A percentile compares a stretch with the other conserved stretches of the same genome.
Conservation (phyloP, 2,888 invertebrate species). For the Eulithis prunata region DNA sequence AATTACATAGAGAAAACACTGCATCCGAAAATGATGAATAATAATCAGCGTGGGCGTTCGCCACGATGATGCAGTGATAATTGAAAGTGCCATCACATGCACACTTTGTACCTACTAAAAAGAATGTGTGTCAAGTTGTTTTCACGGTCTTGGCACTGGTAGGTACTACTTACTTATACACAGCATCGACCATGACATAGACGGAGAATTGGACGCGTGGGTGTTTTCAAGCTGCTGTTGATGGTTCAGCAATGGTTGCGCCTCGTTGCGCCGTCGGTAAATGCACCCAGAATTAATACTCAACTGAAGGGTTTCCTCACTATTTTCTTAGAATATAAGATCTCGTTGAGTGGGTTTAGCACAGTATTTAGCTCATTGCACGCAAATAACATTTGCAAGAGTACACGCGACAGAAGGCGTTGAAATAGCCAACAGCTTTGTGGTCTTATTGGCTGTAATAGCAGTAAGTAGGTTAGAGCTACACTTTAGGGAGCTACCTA, state of each 20-base stretch:
- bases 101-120: constrained; percentile 68
- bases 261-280: background rate
- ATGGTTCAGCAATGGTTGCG: background rate
- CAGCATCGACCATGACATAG: constrained; percentile 68
- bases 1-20: constrained; percentile 66
- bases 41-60: constrained; percentile 62
- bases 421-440: constrained; percentile 57
- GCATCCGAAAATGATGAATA: constrained; percentile 70
- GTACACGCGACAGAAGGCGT: constrained; percentile 45
- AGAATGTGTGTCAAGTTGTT: constrained; percentile 77
- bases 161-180: constrained; percentile 44
- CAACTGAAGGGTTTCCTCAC: constrained; percentile 32
- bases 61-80: constrained; percentile 73
- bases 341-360: constrained; percentile 23
- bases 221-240: constrained; percentile 24
- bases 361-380: constrained; percentile 32
- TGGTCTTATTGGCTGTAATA: constrained; percentile 63
- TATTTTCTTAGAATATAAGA: constrained; percentile 31
- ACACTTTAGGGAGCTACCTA: constrained; percentile 59
- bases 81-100: constrained; percentile 79
- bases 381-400: constrained; percentile 41
- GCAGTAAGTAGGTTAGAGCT: constrained; percentile 47
- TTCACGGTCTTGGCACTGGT: constrained; percentile 73
- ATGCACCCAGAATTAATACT: constrained; percentile 3
- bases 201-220: constrained; percentile 44